These are phyloP conservation scores for Hydrozoanthus tunicans DNA, from an alignment of 64 coral and sea anemone genomes.

Conservation along the genomic window DNA sequence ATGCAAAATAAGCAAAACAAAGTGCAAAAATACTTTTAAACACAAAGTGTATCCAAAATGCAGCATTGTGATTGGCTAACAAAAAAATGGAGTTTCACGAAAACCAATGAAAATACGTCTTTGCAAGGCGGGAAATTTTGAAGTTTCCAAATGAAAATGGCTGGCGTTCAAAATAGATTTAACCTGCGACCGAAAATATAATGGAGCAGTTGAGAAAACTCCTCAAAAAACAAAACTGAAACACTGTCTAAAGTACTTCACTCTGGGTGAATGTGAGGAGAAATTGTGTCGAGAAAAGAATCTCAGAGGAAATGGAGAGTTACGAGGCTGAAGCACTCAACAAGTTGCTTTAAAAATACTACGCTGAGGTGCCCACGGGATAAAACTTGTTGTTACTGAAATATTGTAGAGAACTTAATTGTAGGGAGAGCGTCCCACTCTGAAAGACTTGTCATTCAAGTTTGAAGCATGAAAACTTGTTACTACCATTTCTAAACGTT, in stretches of 20 bases:
- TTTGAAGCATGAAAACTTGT: too few relatives aligned
- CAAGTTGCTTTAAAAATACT: neutral
- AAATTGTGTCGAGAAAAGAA: neutral
- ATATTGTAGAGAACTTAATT: too few relatives aligned
- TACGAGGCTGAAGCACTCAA: neutral
- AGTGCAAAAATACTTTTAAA: neutral
- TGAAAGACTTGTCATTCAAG: too few relatives aligned
- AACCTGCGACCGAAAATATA: neutral
- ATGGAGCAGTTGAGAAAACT: neutral
- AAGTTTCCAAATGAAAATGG: neutral
- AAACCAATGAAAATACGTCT: neutral
- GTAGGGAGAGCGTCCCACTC: too few relatives aligned
- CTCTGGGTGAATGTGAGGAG: neutral
- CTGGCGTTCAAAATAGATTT: neutral
- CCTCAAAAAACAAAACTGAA: neutral
- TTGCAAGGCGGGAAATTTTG: neutral
- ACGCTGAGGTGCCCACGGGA: neutral
- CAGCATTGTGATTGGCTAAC: neutral
- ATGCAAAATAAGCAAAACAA: too few relatives aligned
- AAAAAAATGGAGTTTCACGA: neutral
- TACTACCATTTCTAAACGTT: too few relatives aligned
- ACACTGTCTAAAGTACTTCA: neutral
- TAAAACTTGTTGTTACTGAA: neutral
- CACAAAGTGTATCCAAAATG: neutral
- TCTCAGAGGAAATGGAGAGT: neutral